Conservation (phyloP, 2,888 invertebrate species). For the Cephus spinipes region DNA sequence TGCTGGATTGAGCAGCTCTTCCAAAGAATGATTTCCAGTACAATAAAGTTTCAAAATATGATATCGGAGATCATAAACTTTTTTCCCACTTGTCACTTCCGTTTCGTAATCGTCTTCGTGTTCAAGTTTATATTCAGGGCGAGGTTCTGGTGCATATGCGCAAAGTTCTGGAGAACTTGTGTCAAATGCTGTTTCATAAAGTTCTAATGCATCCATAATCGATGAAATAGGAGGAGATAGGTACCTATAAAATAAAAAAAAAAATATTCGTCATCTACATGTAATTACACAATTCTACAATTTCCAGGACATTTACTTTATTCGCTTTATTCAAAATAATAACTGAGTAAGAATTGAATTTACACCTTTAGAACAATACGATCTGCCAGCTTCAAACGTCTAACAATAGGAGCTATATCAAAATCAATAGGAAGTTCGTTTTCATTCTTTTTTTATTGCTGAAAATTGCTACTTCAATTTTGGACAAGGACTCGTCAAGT, state of each 20-base stretch:
- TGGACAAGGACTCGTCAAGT: no score
- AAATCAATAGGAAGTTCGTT: no score
- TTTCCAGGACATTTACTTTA: no score
- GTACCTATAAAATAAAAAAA: constrained; percentile 70
- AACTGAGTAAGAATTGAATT: no score
- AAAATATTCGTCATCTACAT: constrained; percentile 6
- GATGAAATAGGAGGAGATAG: constrained; percentile 77
- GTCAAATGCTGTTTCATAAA: constrained; percentile 78
- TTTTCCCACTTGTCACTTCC: constrained; percentile 46
- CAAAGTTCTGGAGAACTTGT: constrained; percentile 58
- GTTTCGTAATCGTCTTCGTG: constrained; percentile 47
- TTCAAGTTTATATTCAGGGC: constrained; percentile 62
- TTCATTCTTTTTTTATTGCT: no score
- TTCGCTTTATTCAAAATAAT: no score
- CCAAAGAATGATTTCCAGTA: constrained; percentile 73
- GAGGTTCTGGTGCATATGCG: constrained; percentile 60
- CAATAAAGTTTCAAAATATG: constrained; percentile 85
- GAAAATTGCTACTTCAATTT: no score
- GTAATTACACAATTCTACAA: background rate
- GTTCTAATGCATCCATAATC: constrained; percentile 77
- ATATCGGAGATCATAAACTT: constrained; percentile 79
- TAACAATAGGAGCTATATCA: no score
- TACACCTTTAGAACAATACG: no score
- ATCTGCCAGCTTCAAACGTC: no score
- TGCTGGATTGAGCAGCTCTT: constrained; percentile 78